phyloP scores from a whole-genome alignment of 2,113 vertebrate species.

The Thryonomys swinderianus region DNA sequence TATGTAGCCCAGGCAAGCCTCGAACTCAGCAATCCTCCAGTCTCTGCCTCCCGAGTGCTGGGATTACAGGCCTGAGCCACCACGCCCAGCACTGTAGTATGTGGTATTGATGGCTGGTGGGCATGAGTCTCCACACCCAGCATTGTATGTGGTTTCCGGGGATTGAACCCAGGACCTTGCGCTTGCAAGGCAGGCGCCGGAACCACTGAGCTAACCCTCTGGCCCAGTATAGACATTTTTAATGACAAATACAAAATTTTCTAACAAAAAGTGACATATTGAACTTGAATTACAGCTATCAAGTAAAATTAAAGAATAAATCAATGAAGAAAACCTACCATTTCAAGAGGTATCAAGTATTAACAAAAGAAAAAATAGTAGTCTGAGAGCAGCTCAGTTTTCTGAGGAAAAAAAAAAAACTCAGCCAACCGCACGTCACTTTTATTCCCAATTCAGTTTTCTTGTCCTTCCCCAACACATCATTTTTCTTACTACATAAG shows the following conservation, averaged over 20 bases:
- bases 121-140: no score
- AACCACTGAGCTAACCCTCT: no score
- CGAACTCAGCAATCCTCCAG: no score
- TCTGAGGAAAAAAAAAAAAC: conserved; percentile 35
- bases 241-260: conserved; percentile 26
- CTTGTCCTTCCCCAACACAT: neutral
- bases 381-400: neutral
- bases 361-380: conserved; percentile 2
- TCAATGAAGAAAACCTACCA: neutral
- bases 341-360: neutral
- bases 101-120: no score
- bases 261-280: neutral
- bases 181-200: no score
- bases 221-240: neutral
- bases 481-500: neutral
- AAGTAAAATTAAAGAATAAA: conserved; percentile 38
- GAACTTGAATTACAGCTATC: neutral
- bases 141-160: no score
- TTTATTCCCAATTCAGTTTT: conserved; percentile 22
- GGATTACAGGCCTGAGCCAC: no score
- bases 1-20: no score
- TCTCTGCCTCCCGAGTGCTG: no score
- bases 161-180: no score
- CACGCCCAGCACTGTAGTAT: no score
- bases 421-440: neutral